Evolutionary conservation across 2,797 vertebrate genomes (phyloP).

Genomic region (Synaphobranchus kaupii): DNA sequence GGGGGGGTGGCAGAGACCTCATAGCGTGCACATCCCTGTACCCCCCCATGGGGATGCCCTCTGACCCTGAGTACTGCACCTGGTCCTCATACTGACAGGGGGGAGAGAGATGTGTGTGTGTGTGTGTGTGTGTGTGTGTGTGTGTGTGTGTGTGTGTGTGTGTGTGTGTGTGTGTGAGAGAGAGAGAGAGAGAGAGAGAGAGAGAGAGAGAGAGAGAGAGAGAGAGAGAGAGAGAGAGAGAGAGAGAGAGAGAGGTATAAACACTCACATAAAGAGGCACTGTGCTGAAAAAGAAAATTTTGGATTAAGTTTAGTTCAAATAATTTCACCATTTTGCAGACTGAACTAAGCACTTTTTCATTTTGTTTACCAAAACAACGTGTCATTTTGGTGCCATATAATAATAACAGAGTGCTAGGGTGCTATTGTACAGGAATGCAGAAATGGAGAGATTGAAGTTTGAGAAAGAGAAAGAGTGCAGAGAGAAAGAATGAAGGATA

Average conservation of each 20-base stretch:
- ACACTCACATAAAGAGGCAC: neutral
- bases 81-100: conserved; percentile 77
- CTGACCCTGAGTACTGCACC: conserved; percentile 79
- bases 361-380: neutral
- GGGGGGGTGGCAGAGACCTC: conserved; percentile 69
- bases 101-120: neutral
- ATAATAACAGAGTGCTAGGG: neutral
- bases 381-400: neutral
- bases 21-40: conserved; percentile 67
- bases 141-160: no score
- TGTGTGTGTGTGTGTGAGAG: neutral
- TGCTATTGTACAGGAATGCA: neutral
- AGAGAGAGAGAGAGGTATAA: neutral
- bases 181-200: neutral
- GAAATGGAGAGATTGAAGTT: neutral
- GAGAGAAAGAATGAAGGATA: neutral
- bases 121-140: neutral
- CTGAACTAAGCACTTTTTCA: neutral
- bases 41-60: conserved; percentile 66
- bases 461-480: neutral
- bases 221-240: neutral
- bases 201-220: neutral
- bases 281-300: neutral
- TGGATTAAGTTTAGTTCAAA: no score
- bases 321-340: neutral